Evolutionary conservation across 2,113 vertebrate genomes (phyloP), one percentile per base, ranked within the genome.

Genomic region (Melanocharis versteri): DNA sequence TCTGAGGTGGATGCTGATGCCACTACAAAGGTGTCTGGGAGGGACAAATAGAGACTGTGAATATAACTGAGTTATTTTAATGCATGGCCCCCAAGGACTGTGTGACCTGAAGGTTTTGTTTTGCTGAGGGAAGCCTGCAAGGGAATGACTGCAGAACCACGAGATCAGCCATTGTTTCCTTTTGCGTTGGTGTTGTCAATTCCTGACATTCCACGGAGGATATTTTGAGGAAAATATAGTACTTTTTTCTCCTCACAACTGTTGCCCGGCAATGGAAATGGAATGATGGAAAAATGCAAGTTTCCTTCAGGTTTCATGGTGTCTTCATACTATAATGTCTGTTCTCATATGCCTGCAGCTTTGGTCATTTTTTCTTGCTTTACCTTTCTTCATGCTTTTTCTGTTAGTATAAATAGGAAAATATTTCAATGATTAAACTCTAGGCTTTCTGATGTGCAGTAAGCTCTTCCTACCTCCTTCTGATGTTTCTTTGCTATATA

Each of bases 61-160:
- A 42, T 50, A 28, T 71, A 81, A 65, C 75, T 10, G 37, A 78
- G 31, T 93, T 94, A 82, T 93, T 95, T 97, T 91, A 90, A 88
- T 70, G 66, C 27, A 8, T 79, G 42, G n/a, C 19, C 65, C 69
- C 66, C 48, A 87, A 89, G 66, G 76, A 93, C 65, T 88, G 20
- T 64, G 84, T 35, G 70, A 92, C 80, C 80, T 91, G 64, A 85
- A 85, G 53, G 53, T 48, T 81, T 93, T 89, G 44, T 77, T 91
- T 89, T 82, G 37, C 76, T 93, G 79, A 87, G 73, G 72, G 58
- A 64, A 89, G 27, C 42, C 77, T 78, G 68, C 12, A 47, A 83
- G 71, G 77, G 39, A 37, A 90, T 0, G 15, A 58, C 58, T 44
- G 47, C 53, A 71, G 72, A 65, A 91, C 64, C 51, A 71, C 35